Evolutionary conservation across 2,888 invertebrate species (phyloP), one percentile per base, ranked within the genome.

Genomic region (Papilio demoleus): DNA sequence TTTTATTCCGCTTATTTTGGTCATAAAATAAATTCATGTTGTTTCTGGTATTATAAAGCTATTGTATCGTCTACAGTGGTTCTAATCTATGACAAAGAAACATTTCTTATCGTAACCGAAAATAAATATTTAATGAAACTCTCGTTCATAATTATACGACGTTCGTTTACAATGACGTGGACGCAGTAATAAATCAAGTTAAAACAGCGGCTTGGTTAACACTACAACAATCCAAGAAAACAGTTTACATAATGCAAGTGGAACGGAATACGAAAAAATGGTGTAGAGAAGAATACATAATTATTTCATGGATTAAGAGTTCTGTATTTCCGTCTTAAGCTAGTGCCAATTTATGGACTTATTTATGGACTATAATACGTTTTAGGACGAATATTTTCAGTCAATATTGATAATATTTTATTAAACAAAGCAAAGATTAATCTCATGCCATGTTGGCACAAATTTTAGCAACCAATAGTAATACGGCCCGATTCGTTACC

Each of bases 121-220:
- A 67, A 67, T 62, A 67, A 61, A 61, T 67, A 61, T 50, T 61
- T 53, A 66, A 45, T 45, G 34, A 42, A 34, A 24, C 59, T 45
- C 22, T 24, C 36, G 38, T 56, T 27, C 27, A 27, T 65, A 22
- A 42, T 56, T 56, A 60, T 60, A 27, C 36, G 42, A 47, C n/a
- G 36, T 38, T 36, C 36, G 47, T 45, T 45, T 22, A 47, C 47
- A 45, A 66, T 34, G 66, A 34, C 45, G 36, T 45, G 9, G 45
- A n/a, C n/a, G 36, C 59, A 34, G 24, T 50, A 24, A 60, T 45
- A 12, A 34, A 47, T 42, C 19, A 42, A 14, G 34, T 59, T 65
- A 24, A 59, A 17, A 22, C 22, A 24, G 19, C 17, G 40, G 19
- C 24, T 38, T 42, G 22, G 9, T 9, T 31, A 9, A 17, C 36